Evolutionary conservation across 23 tunicate genomes (phyloP).

Genomic region (Styela clava): DNA sequence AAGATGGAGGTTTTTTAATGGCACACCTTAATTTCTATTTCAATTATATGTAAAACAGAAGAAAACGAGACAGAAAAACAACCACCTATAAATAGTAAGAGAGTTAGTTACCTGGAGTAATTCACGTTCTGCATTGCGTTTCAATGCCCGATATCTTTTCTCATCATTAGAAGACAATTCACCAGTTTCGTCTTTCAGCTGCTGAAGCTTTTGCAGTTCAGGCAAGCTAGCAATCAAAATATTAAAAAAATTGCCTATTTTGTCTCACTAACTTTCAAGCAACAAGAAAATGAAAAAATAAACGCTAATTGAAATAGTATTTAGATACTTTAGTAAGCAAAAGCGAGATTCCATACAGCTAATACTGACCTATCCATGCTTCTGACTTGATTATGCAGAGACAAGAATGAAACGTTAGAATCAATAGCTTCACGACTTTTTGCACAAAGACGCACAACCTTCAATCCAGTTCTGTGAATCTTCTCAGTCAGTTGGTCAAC

Average conservation of each 20-base stretch:
- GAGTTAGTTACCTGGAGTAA: conserved; percentile 77
- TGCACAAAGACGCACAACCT: conserved; percentile 96
- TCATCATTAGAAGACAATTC: conserved; percentile 95
- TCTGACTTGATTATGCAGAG: conserved; percentile 94
- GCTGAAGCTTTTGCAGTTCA: conserved; percentile 91
- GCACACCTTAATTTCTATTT: too few relatives aligned
- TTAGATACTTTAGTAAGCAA: background rate
- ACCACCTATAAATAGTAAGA: too few relatives aligned
- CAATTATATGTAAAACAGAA: too few relatives aligned
- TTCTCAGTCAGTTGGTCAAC: conserved; percentile 98
- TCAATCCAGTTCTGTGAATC: conserved; percentile 94
- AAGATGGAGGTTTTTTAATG: too few relatives aligned
- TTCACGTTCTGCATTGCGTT: conserved; percentile 91
- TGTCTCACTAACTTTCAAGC: background rate
- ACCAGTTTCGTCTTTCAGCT: conserved; percentile 94
- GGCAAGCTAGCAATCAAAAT: conserved; percentile 49
- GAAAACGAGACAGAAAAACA: too few relatives aligned
- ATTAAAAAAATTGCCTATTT: background rate
- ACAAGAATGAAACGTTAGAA: conserved; percentile 88
- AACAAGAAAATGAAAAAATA: background rate
- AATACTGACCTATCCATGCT: conserved; percentile 76
- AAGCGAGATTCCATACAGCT: too few relatives aligned
- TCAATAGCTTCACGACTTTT: conserved; percentile 97
- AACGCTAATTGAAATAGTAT: background rate
- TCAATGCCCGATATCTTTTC: conserved; percentile 82